phyloP scores from a whole-genome alignment of 2,113 vertebrate genomes.

The Nycticorax nycticorax region DNA sequence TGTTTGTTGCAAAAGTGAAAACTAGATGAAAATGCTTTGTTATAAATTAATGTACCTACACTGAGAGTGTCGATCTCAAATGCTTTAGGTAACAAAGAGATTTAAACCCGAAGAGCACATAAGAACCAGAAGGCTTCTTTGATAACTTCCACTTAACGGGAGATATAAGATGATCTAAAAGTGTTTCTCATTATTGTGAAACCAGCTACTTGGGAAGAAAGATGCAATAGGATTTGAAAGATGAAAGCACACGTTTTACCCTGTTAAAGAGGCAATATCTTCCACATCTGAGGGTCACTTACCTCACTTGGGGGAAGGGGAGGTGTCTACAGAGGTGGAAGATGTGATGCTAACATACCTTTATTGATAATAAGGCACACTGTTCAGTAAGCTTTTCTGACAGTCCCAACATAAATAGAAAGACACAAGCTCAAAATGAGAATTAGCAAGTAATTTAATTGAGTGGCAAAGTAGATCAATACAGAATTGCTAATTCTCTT shows the following conservation, averaged over 20 bases:
- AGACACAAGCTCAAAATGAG: not conserved
- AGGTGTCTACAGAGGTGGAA: not conserved
- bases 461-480: constrained; percentile 27
- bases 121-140: not conserved
- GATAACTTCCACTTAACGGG: not conserved
- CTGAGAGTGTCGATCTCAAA: not conserved
- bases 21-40: not conserved
- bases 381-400: not conserved
- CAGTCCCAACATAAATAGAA: not conserved
- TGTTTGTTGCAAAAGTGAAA: not conserved
- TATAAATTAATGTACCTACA: not conserved
- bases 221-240: not conserved
- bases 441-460: constrained; percentile 23
- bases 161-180: not conserved
- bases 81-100: not conserved
- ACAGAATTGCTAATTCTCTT: constrained; percentile 4
- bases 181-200: not conserved
- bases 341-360: not conserved
- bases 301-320: not conserved
- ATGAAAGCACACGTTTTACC: not conserved
- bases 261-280: not conserved
- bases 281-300: not conserved
- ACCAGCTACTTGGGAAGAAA: not conserved
- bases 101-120: not conserved
- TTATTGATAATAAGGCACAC: not conserved